phyloP scores from a whole-genome alignment of 2,888 invertebrate genomes.

The Pogonocherus hispidulus region DNA sequence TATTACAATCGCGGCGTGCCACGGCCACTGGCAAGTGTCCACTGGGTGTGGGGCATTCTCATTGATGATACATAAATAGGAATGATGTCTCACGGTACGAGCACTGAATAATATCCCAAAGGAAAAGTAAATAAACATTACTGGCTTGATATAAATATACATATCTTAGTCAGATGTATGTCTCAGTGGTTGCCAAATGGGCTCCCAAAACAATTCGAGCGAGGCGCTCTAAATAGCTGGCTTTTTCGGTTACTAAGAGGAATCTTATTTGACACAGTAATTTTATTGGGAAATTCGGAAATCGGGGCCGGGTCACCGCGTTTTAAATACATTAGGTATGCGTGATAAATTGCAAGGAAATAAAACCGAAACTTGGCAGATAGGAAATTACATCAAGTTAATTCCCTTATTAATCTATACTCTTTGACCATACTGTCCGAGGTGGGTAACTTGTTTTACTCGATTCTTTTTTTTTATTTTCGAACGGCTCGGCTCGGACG shows the following conservation, averaged over 20 bases:
- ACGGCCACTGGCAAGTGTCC: conserved; percentile 14
- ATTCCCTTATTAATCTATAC: no score
- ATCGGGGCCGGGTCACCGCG: no score
- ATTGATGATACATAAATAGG: conserved; percentile 13
- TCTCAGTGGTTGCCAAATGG: background rate
- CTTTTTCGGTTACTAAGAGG: background rate
- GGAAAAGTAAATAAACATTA: conserved; percentile 5
- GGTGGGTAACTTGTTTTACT: no score
- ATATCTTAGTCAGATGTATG: no score
- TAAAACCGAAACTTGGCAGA: no score
- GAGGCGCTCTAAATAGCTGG: background rate
- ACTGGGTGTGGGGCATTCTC: background rate
- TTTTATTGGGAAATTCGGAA: no score
- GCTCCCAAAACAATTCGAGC: background rate
- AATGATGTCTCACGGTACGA: background rate
- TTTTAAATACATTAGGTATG: no score
- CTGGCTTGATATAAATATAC: background rate
- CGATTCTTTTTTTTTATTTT: no score
- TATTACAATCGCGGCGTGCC: background rate
- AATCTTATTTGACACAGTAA: background rate
- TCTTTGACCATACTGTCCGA: no score
- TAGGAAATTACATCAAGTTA: no score
- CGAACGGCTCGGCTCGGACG: no score
- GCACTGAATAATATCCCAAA: background rate
- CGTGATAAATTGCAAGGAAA: no score